These are phyloP conservation scores for Octomys mimax DNA, from an alignment of 2,797 vertebrate genomes.

Conservation along the genomic window DNA sequence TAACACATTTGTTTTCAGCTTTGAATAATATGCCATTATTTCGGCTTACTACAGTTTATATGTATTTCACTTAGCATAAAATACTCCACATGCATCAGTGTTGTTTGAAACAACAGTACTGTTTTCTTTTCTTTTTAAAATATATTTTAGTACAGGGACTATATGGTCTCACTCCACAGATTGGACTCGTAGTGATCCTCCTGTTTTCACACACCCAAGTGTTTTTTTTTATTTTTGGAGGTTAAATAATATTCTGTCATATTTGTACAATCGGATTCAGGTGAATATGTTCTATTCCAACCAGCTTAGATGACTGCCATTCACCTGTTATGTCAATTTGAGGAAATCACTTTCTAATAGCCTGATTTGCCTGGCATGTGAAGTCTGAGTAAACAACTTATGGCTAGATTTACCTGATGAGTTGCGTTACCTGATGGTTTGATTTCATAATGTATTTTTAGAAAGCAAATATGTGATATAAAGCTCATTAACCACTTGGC, in stretches of 20 bases:
- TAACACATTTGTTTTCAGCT: not conserved
- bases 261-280: not conserved
- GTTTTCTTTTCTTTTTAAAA: not conserved
- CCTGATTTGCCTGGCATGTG: constrained; percentile 7
- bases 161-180: no score
- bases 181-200: no score
- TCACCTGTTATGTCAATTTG: constrained; percentile 45
- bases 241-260: not conserved
- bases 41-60: not conserved
- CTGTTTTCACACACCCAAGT: no score
- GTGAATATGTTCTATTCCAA: constrained; percentile 27
- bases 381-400: constrained; percentile 48
- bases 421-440: not conserved
- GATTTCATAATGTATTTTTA: constrained; percentile 30
- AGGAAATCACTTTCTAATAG: constrained; percentile 38
- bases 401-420: not conserved
- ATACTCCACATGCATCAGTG: not conserved
- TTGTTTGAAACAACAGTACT: not conserved
- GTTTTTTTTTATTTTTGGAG: not conserved
- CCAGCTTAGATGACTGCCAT: not conserved
- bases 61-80: constrained; percentile 2
- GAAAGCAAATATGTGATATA: constrained; percentile 58
- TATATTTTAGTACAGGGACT: no score
- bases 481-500: constrained; percentile 36
- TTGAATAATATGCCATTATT: not conserved